phyloP scores from a whole-genome alignment of 2,888 invertebrate genomes.

The Chrysolina haemoptera region DNA sequence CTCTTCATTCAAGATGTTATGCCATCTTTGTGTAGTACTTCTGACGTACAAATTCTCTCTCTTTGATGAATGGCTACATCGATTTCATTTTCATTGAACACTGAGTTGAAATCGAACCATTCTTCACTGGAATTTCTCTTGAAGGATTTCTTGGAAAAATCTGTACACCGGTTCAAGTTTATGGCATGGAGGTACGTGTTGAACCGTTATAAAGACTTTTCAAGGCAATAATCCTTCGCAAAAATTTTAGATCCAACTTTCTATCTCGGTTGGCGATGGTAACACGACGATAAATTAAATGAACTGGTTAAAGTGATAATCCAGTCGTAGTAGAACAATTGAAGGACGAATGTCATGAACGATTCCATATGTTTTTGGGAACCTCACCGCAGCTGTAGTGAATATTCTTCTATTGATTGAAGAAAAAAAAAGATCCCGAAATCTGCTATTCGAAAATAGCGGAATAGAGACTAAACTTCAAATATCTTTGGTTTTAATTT shows the following conservation, averaged over 20 bases:
- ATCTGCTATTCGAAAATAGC: too few relatives aligned
- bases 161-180: constrained; percentile 24
- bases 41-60: background rate
- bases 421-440: too few relatives aligned
- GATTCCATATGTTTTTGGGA: background rate
- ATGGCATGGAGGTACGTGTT: constrained; percentile 29
- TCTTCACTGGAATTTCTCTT: constrained; percentile 26
- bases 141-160: constrained; percentile 29
- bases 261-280: constrained; percentile 34
- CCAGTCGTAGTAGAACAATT: constrained; percentile 15
- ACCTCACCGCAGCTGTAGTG: too few relatives aligned
- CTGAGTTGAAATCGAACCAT: constrained; percentile 14
- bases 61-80: constrained; percentile 10
- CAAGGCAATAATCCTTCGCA: constrained; percentile 31
- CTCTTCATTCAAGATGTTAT: too few relatives aligned
- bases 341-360: background rate
- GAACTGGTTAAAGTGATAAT: constrained; percentile 33
- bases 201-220: constrained; percentile 30
- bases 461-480: too few relatives aligned
- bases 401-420: too few relatives aligned
- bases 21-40: background rate
- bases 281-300: constrained; percentile 37
- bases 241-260: constrained; percentile 40
- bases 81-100: constrained; percentile 31
- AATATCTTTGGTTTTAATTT: too few relatives aligned